phyloP scores from a whole-genome alignment of 1,140 invertebrate genomes.

The Diabrotica undecimpunctata region DNA sequence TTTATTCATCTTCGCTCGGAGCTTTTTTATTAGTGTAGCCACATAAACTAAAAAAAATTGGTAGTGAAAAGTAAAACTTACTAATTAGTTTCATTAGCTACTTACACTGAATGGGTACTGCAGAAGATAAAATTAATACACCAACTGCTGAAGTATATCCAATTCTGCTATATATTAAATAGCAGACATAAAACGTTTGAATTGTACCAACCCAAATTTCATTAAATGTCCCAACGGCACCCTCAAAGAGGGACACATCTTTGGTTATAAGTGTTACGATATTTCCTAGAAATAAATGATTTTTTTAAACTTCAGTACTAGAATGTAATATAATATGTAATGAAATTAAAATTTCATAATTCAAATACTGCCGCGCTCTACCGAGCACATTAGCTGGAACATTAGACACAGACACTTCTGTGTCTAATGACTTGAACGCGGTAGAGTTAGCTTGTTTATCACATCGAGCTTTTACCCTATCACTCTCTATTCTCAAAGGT shows the following conservation, averaged over 20 bases:
- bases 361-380: no score
- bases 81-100: background rate
- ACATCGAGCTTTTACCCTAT: no score
- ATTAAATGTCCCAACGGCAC: conserved; percentile 64
- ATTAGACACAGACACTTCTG: no score
- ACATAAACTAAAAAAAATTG: conserved; percentile 30
- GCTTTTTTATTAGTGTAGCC: conserved; percentile 27
- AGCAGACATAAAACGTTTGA: conserved; percentile 70
- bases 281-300: conserved; percentile 57
- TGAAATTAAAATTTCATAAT: no score
- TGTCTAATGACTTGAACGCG: no score
- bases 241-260: conserved; percentile 74
- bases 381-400: no score
- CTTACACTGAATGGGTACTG: conserved; percentile 78
- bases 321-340: no score
- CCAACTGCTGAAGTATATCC: conserved; percentile 72
- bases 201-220: conserved; percentile 79
- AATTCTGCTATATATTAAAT: conserved; percentile 73
- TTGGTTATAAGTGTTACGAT: conserved; percentile 91
- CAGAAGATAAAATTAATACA: conserved; percentile 71
- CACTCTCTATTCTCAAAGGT: no score
- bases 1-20: conserved; percentile 27
- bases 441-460: no score
- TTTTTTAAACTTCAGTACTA: background rate
- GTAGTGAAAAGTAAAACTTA: no score